These are phyloP conservation scores for Pavo muticus DNA, from an alignment of 2,113 vertebrate species.

Conservation along the genomic window DNA sequence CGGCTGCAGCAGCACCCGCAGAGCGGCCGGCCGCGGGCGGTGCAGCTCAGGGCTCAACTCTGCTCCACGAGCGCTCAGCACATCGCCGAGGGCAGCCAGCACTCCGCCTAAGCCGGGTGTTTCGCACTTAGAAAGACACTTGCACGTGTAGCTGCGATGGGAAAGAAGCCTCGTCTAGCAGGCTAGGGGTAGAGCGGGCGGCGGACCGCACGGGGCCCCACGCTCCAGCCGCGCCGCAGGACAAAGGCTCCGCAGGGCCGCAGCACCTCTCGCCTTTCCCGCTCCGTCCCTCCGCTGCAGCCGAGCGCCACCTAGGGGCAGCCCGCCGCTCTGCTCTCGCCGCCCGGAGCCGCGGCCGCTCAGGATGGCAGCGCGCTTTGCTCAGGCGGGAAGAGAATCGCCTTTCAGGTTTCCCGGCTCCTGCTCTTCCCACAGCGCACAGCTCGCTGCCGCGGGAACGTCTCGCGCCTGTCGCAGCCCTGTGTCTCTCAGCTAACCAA, in stretches of 20 bases:
- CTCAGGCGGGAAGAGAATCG: not conserved
- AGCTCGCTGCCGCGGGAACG: too few relatives aligned
- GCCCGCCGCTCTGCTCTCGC: too few relatives aligned
- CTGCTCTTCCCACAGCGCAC: too few relatives aligned
- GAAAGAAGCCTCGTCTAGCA: not conserved
- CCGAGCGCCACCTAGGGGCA: too few relatives aligned
- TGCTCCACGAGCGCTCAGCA: not conserved
- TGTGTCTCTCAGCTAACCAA: too few relatives aligned
- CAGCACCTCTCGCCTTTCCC: too few relatives aligned
- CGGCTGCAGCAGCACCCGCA: not conserved
- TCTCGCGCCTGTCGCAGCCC: too few relatives aligned
- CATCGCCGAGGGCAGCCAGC: not conserved
- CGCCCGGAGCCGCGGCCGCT: too few relatives aligned
- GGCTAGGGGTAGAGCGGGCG: not conserved
- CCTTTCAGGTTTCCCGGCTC: not conserved
- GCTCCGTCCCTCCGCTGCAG: too few relatives aligned
- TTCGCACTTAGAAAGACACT: not conserved
- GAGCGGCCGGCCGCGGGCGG: accelerated
- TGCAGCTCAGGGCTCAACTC: too few relatives aligned
- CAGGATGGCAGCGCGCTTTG: too few relatives aligned
- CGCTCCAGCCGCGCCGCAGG: accelerated
- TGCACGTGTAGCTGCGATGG: accelerated
- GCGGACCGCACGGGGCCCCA: too few relatives aligned
- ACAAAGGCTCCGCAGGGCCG: not conserved
- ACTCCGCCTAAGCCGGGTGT: not conserved